Evolutionary conservation across 2,888 invertebrate genomes (phyloP).

Genomic region (Pyrocoelia pectoralis): DNA sequence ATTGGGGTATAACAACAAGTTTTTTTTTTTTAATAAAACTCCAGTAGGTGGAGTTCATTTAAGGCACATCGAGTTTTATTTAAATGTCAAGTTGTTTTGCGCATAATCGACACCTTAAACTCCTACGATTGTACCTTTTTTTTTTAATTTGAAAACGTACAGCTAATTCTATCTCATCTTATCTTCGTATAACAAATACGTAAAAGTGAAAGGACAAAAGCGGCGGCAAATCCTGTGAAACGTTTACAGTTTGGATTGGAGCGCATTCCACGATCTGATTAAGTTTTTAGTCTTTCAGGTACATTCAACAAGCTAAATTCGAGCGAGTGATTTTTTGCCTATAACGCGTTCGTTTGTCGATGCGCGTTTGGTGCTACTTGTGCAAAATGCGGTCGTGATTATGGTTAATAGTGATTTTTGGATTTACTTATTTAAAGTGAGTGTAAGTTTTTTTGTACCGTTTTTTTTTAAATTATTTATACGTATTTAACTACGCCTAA

Average conservation of each 20-base stretch:
- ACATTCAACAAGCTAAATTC: slow-evolving; percentile 22
- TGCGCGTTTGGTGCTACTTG: neutral
- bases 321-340: slow-evolving; percentile 4
- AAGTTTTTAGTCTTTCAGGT: slow-evolving; percentile 29
- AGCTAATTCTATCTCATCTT: slow-evolving; percentile 20
- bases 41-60: slow-evolving; percentile 49
- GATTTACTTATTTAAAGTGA: slow-evolving; percentile 20
- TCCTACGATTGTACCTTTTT: slow-evolving; percentile 26
- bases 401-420: slow-evolving; percentile 9
- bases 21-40: slow-evolving; percentile 41
- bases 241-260: slow-evolving; percentile 18
- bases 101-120: slow-evolving; percentile 56
- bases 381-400: slow-evolving; percentile 3
- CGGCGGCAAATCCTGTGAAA: slow-evolving; percentile 15
- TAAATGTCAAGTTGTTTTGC: slow-evolving; percentile 58
- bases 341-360: too few species aligned
- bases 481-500: neutral
- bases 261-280: slow-evolving; percentile 26
- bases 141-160: slow-evolving; percentile 25
- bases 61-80: slow-evolving; percentile 54
- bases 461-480: neutral
- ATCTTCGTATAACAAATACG: slow-evolving; percentile 16
- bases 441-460: slow-evolving; percentile 15
- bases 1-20: slow-evolving; percentile 21
- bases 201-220: slow-evolving; percentile 21